Conservation (phyloP, 1,140 invertebrate genomes). For the Probaryconus sp. region DNA sequence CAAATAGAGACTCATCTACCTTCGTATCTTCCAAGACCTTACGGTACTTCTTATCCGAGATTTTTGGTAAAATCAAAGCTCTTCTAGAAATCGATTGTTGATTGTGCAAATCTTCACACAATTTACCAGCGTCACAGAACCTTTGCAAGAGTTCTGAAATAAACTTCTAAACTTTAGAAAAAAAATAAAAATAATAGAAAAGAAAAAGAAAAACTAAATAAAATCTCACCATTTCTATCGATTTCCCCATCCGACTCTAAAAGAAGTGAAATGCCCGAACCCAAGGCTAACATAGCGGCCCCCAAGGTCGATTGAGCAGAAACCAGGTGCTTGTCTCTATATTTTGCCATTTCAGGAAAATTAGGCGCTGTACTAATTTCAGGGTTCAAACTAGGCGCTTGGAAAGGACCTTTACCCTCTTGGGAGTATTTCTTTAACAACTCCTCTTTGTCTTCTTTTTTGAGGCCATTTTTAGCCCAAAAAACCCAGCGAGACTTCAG, state of each 20-base stretch:
- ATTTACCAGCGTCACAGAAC: slow-evolving; percentile 7
- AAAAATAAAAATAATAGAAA: no score
- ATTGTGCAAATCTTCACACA: neutral
- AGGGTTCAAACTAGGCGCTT: slow-evolving; percentile 1
- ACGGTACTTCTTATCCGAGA: slow-evolving; percentile 1
- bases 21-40: slow-evolving; percentile 10
- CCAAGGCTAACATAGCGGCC: slow-evolving; percentile 5
- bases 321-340: slow-evolving; percentile 17
- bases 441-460: neutral
- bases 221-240: neutral
- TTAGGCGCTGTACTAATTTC: slow-evolving; percentile 9
- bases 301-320: neutral
- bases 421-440: slow-evolving; percentile 4
- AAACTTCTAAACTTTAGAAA: no score
- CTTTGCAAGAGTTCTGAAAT: neutral
- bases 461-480: neutral
- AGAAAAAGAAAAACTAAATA: no score
- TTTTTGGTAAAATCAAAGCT: slow-evolving; percentile 8
- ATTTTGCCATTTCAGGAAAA: slow-evolving; percentile 23
- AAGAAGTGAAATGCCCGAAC: neutral
- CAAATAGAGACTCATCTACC: neutral
- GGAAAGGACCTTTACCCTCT: neutral
- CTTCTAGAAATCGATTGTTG: slow-evolving; percentile 14
- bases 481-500: slow-evolving; percentile 4
- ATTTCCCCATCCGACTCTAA: slow-evolving; percentile 2